Conservation (phyloP, 2,888 invertebrate genomes). For the Apoda limacodes region DNA sequence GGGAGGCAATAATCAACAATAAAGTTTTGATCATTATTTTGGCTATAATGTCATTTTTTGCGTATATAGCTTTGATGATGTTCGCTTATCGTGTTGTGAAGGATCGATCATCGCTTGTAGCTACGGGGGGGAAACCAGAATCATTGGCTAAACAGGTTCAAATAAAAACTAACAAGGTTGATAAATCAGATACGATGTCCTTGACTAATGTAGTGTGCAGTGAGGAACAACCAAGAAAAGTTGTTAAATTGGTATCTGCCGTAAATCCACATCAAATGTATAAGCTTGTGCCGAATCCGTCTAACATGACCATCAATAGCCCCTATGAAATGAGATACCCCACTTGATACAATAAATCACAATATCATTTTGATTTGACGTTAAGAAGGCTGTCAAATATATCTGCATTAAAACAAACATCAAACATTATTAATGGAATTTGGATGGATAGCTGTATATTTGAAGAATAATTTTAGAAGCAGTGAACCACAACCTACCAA, state of each 20-base stretch:
- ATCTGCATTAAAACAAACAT: no score
- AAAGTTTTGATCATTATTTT: conserved; percentile 39
- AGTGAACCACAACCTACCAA: no score
- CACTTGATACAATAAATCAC: conserved; percentile 23
- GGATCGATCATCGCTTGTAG: conserved; percentile 38
- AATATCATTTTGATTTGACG: conserved; percentile 5
- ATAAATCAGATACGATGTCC: conserved; percentile 26
- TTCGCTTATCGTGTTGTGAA: conserved; percentile 47
- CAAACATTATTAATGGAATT: no score
- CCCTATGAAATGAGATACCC: conserved; percentile 21
- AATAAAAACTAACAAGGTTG: conserved; percentile 16
- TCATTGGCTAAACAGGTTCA: conserved; percentile 21
- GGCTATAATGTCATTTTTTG: conserved; percentile 25
- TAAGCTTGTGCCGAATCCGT: conserved; percentile 33
- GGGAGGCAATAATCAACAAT: conserved; percentile 30
- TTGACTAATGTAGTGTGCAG: conserved; percentile 38
- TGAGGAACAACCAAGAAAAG: conserved; percentile 44
- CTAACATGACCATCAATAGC: conserved; percentile 19
- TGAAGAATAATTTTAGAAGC: no score
- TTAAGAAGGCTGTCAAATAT: no score
- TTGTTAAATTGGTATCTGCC: conserved; percentile 47
- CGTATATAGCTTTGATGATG: conserved; percentile 32
- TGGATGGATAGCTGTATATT: no score
- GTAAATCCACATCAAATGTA: conserved; percentile 44
- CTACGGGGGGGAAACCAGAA: conserved; percentile 26